Evolutionary conservation across 2,113 vertebrate species (phyloP).

Genomic region (Sardina pilchardus): DNA sequence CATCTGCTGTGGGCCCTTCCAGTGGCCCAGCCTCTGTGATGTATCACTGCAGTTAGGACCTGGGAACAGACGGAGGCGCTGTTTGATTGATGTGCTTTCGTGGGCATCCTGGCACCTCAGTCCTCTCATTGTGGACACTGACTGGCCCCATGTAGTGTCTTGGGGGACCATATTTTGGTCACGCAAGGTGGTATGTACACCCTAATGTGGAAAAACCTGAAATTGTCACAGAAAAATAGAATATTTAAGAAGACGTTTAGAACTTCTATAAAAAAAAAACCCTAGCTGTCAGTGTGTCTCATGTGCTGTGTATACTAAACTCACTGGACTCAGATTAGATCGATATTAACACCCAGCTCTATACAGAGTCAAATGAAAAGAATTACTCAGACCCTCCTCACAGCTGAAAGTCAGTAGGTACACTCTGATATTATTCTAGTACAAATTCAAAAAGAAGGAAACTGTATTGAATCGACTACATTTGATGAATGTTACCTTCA

Average conservation of each 20-base stretch:
- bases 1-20: background rate
- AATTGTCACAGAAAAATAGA: background rate
- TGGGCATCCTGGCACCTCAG: background rate
- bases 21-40: conserved; percentile 3
- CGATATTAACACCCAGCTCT: too few species aligned
- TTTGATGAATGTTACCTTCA: too few species aligned
- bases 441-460: too few species aligned
- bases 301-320: too few species aligned
- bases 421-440: too few species aligned
- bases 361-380: too few species aligned
- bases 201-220: background rate
- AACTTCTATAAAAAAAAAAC: background rate
- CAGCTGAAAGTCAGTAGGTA: too few species aligned
- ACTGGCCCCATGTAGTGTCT: background rate
- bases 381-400: too few species aligned
- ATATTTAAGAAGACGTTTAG: background rate
- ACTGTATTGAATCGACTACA: too few species aligned
- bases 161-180: background rate
- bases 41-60: background rate
- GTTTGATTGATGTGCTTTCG: background rate
- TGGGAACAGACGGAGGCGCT: conserved; percentile 7
- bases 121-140: background rate
- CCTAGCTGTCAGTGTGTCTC: too few species aligned
- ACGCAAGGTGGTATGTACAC: background rate
- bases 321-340: too few species aligned